Evolutionary conservation across 1,140 invertebrate genomes (phyloP).

Genomic region (Leptinotarsa undecemlineata): DNA sequence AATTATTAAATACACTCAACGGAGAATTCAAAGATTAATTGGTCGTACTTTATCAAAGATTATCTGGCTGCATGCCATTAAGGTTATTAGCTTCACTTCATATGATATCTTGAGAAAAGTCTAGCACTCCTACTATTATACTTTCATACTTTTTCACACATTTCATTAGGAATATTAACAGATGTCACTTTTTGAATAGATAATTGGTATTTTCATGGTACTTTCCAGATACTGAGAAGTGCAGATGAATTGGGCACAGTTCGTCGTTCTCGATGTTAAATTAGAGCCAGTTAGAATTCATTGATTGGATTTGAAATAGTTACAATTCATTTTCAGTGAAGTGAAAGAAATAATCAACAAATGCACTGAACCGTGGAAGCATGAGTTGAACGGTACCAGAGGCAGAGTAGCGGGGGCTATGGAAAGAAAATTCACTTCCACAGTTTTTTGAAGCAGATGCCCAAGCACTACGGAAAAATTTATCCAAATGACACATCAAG

Average conservation of each 20-base stretch:
- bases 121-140: not conserved
- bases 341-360: constrained; percentile 3
- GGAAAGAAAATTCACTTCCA: too few relatives aligned
- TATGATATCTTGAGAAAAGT: not conserved
- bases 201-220: not conserved
- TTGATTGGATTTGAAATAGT: not conserved
- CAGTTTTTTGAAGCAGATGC: too few relatives aligned
- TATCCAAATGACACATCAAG: too few relatives aligned
- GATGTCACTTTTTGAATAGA: not conserved
- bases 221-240: not conserved
- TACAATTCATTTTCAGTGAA: not conserved
- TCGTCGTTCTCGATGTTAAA: not conserved
- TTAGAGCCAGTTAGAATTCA: not conserved
- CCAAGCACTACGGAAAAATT: too few relatives aligned
- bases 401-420: not conserved
- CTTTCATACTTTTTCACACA: not conserved
- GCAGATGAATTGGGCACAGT: not conserved
- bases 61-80: constrained; percentile 2
- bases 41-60: not conserved
- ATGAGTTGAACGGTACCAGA: not conserved
- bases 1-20: not conserved
- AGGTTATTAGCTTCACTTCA: constrained; percentile 5
- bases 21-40: constrained; percentile 6
- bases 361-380: not conserved
- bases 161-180: not conserved